These are phyloP conservation scores for Sebastiscus albofasciatus DNA, from an alignment of 2,797 vertebrate genomes.

Conservation along the genomic window DNA sequence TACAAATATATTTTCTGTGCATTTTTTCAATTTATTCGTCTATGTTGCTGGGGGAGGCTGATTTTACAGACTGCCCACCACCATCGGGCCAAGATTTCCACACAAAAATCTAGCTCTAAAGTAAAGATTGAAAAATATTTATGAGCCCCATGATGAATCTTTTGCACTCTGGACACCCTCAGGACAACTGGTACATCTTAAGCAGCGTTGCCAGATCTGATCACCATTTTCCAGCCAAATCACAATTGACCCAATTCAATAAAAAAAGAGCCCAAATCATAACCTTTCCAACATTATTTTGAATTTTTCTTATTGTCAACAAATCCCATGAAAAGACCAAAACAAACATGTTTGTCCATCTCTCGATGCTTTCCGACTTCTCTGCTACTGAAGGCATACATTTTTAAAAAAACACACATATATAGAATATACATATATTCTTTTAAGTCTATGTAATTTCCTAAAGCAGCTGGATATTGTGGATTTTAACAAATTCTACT, in stretches of 20 bases:
- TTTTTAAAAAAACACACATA: neutral
- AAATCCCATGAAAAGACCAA: too few species aligned
- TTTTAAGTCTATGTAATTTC: neutral
- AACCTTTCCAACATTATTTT: fast-evolving
- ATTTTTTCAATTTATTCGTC: neutral
- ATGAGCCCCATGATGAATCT: neutral
- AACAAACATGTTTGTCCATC: fast-evolving
- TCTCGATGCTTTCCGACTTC: too few species aligned
- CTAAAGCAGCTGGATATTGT: too few species aligned
- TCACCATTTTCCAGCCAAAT: neutral
- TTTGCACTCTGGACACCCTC: neutral
- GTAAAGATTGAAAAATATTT: neutral
- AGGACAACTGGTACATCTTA: neutral
- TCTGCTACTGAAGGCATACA: neutral
- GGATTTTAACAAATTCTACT: fast-evolving
- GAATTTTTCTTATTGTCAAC: too few species aligned
- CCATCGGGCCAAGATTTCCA: too few species aligned
- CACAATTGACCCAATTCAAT: neutral
- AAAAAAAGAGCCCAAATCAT: neutral
- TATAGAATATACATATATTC: too few species aligned
- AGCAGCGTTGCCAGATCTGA: neutral
- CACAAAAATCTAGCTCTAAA: neutral
- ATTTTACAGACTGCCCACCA: neutral
- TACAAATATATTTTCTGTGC: neutral
- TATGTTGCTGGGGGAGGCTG: neutral